Evolutionary conservation across 2,113 vertebrate genomes (phyloP), one percentile per base, ranked within the genome.

Genomic region (Epinephelus moara): DNA sequence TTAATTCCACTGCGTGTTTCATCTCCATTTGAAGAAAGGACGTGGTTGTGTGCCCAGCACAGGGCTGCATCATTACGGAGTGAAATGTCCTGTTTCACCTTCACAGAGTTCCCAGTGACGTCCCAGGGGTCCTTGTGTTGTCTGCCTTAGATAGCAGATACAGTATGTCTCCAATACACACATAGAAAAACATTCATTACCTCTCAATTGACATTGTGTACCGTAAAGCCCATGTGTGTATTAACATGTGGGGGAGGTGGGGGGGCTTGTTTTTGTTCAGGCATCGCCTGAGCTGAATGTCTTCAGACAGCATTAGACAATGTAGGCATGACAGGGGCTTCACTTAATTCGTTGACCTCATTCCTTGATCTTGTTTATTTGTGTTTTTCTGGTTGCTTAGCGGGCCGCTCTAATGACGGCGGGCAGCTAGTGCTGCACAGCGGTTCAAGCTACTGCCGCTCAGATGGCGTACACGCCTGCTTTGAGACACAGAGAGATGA

Each of bases 271-370:
- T 66, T 78, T 76, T 47, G 45, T 57, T 83, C 60, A 66, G 61
- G 67, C 74, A n/a, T 27, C 6, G 70, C 69, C 60, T 50, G 45
- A 77, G 62, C 68, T 42, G 64, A 50, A 50, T 59, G 81, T 86
- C 75, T 81, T 89, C 78, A 83, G 87, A 84, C 52, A 10, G 15
- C 74, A 68, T 81, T 75, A 80, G 85, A 77, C 73, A 60, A 72
- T 79, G 63, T 25, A 37, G 69, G 50, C 81, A 64, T 78, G 81
- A 86, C 57, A 60, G 74, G 33, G 64, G 52, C 68, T 68, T 78
- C 79, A 66, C 75, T 88, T 86, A 88, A 89, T 88, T 91, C 80
- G 85, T 85, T 86, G 89, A 89, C 90, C 89, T 85, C 73, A 2
- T 89, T 89, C 25, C 53, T 84, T 80, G 8, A 75, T 86, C 82